These are phyloP conservation scores for Gallinago solitaria DNA, from an alignment of 2,797 vertebrate species.

Conservation along the genomic window DNA sequence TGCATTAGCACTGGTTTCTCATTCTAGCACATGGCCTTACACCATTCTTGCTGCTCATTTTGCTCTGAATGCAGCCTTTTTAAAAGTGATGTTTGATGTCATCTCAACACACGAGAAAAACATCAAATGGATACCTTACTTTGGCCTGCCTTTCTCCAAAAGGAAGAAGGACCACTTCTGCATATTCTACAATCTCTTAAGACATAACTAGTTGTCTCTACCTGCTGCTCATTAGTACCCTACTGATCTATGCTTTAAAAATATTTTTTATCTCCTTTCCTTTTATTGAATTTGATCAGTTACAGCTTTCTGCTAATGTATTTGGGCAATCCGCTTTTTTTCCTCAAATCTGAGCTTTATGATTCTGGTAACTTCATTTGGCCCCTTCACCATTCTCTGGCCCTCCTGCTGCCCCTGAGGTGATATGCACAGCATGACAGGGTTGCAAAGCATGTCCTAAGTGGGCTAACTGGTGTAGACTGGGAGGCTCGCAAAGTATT, in stretches of 20 bases:
- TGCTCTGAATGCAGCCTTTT: background rate
- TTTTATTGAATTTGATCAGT: background rate
- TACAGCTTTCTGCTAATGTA: background rate
- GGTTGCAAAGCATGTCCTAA: background rate
- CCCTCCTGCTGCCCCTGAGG: background rate
- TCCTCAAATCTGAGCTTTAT: background rate
- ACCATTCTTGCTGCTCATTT: background rate
- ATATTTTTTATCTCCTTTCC: background rate
- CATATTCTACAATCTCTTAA: background rate
- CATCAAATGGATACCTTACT: background rate
- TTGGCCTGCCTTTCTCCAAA: background rate
- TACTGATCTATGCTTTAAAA: background rate
- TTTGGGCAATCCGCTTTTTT: background rate
- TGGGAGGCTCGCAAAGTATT: background rate
- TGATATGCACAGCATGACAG: background rate
- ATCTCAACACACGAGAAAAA: background rate
- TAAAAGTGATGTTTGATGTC: background rate
- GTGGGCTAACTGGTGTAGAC: accelerated
- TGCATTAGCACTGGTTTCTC: background rate
- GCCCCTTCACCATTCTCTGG: background rate
- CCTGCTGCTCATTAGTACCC: background rate
- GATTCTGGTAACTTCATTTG: background rate
- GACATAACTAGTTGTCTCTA: background rate
- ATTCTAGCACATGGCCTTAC: background rate
- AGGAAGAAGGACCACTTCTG: background rate